phyloP scores from a whole-genome alignment of 2,888 invertebrate genomes.

The Eurytoma californica region DNA sequence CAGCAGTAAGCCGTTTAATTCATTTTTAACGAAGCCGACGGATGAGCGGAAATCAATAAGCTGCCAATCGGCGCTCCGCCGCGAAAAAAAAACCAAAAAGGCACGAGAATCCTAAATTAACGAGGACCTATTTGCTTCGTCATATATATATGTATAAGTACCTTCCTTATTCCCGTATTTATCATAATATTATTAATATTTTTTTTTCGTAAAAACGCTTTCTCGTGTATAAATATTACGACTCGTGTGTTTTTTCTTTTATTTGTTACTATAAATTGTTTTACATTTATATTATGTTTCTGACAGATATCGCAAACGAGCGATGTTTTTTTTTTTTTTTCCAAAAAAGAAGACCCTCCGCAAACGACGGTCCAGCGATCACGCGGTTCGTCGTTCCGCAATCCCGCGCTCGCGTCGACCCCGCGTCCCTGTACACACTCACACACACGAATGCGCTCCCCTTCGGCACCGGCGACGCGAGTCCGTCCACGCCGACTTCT shows the following conservation, averaged over 20 bases:
- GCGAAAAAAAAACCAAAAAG: no score
- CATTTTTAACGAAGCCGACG: no score
- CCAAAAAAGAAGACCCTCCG: no score
- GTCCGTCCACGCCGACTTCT: neutral
- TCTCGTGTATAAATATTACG: constrained; percentile 55
- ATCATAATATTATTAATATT: constrained; percentile 35
- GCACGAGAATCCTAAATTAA: no score
- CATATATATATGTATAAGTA: constrained; percentile 29
- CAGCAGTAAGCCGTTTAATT: no score
- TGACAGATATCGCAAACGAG: constrained; percentile 51
- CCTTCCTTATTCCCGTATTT: constrained; percentile 17
- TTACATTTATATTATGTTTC: constrained; percentile 57
- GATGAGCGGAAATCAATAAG: no score
- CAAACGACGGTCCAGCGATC: constrained; percentile 45
- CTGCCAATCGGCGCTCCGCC: no score
- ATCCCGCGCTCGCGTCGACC: neutral
- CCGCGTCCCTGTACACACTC: neutral
- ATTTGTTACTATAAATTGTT: constrained; percentile 53
- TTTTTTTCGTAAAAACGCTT: constrained; percentile 53
- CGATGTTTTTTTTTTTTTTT: constrained; percentile 25
- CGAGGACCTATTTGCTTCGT: neutral
- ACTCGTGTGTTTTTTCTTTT: constrained; percentile 46
- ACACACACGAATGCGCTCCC: constrained; percentile 5
- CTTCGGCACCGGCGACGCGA: neutral
- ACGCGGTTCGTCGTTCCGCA: neutral